phyloP scores from a whole-genome alignment of 2,888 invertebrate species.

The Brachyptera putata region DNA sequence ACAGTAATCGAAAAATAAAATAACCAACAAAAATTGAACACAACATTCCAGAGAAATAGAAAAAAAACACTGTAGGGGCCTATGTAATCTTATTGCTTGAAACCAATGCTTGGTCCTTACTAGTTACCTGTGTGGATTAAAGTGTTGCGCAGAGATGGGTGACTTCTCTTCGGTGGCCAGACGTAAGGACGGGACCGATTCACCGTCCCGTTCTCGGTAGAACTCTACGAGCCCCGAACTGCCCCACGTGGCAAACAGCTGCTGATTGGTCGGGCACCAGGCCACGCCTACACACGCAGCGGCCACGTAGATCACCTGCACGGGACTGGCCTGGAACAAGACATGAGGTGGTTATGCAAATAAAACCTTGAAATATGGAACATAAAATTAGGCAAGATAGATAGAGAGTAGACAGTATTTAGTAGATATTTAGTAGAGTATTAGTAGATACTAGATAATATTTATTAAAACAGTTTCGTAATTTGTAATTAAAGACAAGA shows the following conservation, averaged over 20 bases:
- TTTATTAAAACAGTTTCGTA: too few species aligned
- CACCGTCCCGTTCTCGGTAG: slow-evolving; percentile 5
- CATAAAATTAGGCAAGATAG: too few species aligned
- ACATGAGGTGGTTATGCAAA: too few species aligned
- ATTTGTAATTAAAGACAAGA: too few species aligned
- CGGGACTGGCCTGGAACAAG: slow-evolving; percentile 17
- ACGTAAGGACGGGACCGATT: slow-evolving; percentile 2
- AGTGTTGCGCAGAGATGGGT: slow-evolving; percentile 8
- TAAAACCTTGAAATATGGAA: too few species aligned
- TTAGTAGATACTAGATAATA: too few species aligned
- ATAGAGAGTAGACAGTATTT: too few species aligned
- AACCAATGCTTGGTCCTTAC: too few species aligned
- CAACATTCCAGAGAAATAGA: not conserved
- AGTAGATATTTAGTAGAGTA: too few species aligned
- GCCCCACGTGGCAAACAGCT: slow-evolving; percentile 23
- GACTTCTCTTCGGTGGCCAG: not conserved
- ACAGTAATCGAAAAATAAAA: too few species aligned
- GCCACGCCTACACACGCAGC: slow-evolving; percentile 20
- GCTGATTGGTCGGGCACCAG: slow-evolving; percentile 15
- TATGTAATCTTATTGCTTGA: too few species aligned
- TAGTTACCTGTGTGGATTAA: slow-evolving; percentile 24
- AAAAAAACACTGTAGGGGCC: not conserved
- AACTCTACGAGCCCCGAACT: slow-evolving; percentile 10
- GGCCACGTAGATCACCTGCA: slow-evolving; percentile 21
- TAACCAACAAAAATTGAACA: too few species aligned